Conservation (phyloP, 2,797 vertebrate genomes). For the Thunnus albacares region DNA sequence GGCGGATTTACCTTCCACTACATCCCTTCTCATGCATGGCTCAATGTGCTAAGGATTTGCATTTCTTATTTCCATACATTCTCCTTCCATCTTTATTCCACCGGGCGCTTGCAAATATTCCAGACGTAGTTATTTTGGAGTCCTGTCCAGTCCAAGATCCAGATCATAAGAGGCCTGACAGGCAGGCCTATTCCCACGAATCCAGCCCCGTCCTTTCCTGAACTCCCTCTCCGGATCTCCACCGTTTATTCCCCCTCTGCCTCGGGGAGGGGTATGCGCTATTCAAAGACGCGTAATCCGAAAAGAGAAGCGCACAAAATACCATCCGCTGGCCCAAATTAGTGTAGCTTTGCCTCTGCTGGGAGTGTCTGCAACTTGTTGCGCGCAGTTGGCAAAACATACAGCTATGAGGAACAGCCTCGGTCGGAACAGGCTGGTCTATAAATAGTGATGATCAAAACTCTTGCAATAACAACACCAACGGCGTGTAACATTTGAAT, state of each 20-base stretch:
- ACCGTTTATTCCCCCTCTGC: constrained; percentile 74
- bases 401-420: constrained; percentile 75
- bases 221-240: constrained; percentile 85
- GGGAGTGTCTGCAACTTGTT: constrained; percentile 85
- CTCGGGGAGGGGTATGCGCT: constrained; percentile 60
- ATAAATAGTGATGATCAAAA: constrained; percentile 85
- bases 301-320: constrained; percentile 67
- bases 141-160: constrained; percentile 66
- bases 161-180: constrained; percentile 76
- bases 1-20: constrained; percentile 61
- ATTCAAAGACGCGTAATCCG: constrained; percentile 64
- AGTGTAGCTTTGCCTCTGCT: constrained; percentile 64
- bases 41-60: constrained; percentile 46
- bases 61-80: constrained; percentile 39
- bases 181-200: constrained; percentile 86
- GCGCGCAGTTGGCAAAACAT: constrained; percentile 81
- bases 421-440: constrained; percentile 75
- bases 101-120: constrained; percentile 48
- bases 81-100: constrained; percentile 56
- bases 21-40: constrained; percentile 48
- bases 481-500: constrained; percentile 36
- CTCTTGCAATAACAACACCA: constrained; percentile 73
- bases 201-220: constrained; percentile 90
- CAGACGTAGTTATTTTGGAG: constrained; percentile 57
- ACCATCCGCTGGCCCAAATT: constrained; percentile 59